Base-by-base conservation (phyloP, 2,113 vertebrate genomes). In the Rhombomys opimus region DNA sequence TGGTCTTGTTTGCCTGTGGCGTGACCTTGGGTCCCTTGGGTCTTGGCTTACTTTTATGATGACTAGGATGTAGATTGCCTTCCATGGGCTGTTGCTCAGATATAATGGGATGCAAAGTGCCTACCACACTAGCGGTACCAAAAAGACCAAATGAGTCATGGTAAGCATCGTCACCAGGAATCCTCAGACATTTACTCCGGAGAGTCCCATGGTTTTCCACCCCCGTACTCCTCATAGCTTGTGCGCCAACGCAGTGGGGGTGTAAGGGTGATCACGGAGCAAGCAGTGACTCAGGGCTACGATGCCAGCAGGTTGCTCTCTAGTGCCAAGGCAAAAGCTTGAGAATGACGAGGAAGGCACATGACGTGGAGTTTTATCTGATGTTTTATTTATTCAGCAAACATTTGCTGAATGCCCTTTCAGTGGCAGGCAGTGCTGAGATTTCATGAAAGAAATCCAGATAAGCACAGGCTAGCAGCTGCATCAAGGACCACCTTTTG, bases 361-460 rank as follows among this genome's bases (percentile, higher is more conserved):
- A 46, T 46, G n/a, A 20, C 9, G 5, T 4, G 32, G 80, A 27
- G 8, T 68, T 82, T 95, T 20, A 57, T 25, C 27, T 32, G 41
- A n/a, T 1, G 32, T 73, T 85, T 87, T 17, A 92, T 50, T 54
- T 78, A 73, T 50, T 77, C 13, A 54, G 63, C 41, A 73, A 78
- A 85, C 7, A 23, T 65, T 81, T 88, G 89, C 59, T 88, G 68
- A 87, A 38, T 7, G 82, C 18, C 57, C 54, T n/a, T 23, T 77
- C 27, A 88, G 89, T 67, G 30, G 7, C 5, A 67, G 54, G 38
- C 5, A 63, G 15, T 65, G 1, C 23, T 77, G 23, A 91, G 20
- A n/a, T 87, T 75, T 59, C 10, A 38, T 86, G 30, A 70, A 92
- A 63, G 27, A 94, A 95, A 50, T 35, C 35, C 72, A 92, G 81